Percentiles rank a stretch among this genome's conserved stretches.
These are phyloP conservation scores for Trichopoda pennipes DNA, from an alignment of 2,888 invertebrate genomes.

Conservation along the genomic window DNA sequence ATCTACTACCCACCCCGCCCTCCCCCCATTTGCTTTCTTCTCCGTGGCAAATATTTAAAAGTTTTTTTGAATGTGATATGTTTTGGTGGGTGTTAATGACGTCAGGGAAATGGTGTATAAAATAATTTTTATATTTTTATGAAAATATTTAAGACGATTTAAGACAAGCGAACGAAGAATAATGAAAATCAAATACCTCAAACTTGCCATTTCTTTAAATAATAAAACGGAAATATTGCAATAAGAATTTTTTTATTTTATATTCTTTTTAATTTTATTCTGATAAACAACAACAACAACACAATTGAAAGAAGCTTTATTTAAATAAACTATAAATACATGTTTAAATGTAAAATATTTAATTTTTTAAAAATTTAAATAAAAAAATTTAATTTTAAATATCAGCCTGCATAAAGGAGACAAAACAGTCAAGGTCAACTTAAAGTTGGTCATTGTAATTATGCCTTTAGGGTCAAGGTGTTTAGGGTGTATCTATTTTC, in stretches of 20 bases:
- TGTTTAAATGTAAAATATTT: no score
- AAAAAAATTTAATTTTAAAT: no score
- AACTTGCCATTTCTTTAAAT: neutral
- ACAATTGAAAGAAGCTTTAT: no score
- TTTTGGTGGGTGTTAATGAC: slow-evolving; percentile 56
- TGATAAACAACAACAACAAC: neutral
- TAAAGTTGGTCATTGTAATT: no score
- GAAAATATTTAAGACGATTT: slow-evolving; percentile 21
- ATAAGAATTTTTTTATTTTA: neutral
- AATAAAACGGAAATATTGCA: slow-evolving; percentile 3
- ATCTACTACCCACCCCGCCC: no score
- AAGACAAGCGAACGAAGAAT: neutral
- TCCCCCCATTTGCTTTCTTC: neutral
- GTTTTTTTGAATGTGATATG: slow-evolving; percentile 7
- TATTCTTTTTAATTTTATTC: neutral
- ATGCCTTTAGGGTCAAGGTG: no score
- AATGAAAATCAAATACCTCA: slow-evolving; percentile 16
- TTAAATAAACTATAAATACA: no score
- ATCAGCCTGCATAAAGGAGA: no score
- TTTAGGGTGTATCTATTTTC: no score
- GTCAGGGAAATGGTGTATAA: slow-evolving; percentile 29
- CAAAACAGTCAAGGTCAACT: no score
- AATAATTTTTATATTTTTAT: slow-evolving; percentile 19
- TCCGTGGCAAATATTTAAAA: neutral
- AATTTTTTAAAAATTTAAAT: no score